Base-by-base conservation (phyloP, 2,888 invertebrate genomes). In the Morpho achilles region DNA sequence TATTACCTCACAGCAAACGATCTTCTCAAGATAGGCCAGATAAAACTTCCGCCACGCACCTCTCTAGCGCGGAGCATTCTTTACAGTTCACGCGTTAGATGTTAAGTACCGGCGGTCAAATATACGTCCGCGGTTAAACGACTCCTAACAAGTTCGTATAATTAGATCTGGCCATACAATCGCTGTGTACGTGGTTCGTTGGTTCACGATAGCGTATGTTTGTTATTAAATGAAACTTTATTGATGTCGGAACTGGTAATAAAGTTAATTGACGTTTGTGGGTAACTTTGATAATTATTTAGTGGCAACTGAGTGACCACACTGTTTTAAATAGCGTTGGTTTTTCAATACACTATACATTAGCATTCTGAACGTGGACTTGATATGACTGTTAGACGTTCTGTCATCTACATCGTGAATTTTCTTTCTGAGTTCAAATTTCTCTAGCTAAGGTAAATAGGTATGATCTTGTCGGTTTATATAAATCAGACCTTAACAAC, bases 1-100 rank as follows among this genome's bases (percentile, higher is more conserved):
- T 74, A 79, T 82, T 82, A 80, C 81, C 77, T 80, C 79, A 79
- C 72, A 71, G 69, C 62, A 61, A 70, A 67, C 75, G 74, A 80
- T 80, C 72, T 75, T 73, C 77, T 76, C 76, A 71, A 74, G 73
- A 79, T 76, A 70, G 67, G 63, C 61, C 32, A 75, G 84, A 81
- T 85, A 80, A 77, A 67, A 70, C 77, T 77, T 81, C 78, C 79
- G 74, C 69, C 68, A 56, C 52, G 60, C 58, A 47, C 56, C 43
- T 48, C 39, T 50, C 43, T 42, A 8, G 45, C 47, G 39, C 49
- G 51, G 54, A 54, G 55, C 43, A 9, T 59, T 54, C 56, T 46
- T 50, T 43, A 53, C 41, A 49, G 45, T 58, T 47, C 50, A 41
- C 43, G 53, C 43, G 51, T 59, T 47, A 52, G 8, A 54, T 50